Conservation (phyloP, 2,113 vertebrate genomes). For the Anhinga anhinga region DNA sequence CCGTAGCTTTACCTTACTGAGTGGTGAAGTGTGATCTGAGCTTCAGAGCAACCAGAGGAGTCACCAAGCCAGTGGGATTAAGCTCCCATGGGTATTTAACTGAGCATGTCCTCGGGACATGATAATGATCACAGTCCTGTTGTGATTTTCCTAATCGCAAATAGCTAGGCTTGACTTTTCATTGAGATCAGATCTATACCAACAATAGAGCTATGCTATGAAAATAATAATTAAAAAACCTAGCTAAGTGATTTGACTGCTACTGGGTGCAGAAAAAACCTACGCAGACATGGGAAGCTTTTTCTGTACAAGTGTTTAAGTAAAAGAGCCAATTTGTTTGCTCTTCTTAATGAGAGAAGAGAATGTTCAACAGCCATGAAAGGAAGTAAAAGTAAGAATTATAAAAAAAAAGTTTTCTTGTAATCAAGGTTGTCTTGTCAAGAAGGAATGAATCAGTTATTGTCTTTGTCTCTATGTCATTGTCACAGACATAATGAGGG, state of each 20-base stretch:
- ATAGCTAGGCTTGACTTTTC: background rate
- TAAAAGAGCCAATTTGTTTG: background rate
- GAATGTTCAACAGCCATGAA: background rate
- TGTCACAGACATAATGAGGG: background rate
- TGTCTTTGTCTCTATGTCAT: background rate
- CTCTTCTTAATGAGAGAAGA: background rate
- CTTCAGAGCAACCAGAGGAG: background rate
- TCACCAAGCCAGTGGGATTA: background rate
- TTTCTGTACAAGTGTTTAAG: background rate
- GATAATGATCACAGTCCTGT: background rate
- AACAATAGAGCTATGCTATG: background rate
- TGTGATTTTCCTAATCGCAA: background rate
- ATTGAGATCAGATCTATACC: background rate
- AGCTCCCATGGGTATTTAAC: background rate
- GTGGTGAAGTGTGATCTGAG: background rate
- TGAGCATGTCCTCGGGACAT: background rate
- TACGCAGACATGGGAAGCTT: background rate
- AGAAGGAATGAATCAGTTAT: background rate
- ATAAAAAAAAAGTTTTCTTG: background rate
- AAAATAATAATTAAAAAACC: background rate
- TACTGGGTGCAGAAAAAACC: background rate
- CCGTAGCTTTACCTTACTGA: background rate
- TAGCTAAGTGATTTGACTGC: background rate
- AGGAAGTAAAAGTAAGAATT: background rate
- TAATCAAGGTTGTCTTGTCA: background rate